Percentiles rank a stretch among this genome's conserved stretches.
These are phyloP conservation scores for Troides helena DNA, from an alignment of 2,888 invertebrate genomes.

Conservation along the genomic window DNA sequence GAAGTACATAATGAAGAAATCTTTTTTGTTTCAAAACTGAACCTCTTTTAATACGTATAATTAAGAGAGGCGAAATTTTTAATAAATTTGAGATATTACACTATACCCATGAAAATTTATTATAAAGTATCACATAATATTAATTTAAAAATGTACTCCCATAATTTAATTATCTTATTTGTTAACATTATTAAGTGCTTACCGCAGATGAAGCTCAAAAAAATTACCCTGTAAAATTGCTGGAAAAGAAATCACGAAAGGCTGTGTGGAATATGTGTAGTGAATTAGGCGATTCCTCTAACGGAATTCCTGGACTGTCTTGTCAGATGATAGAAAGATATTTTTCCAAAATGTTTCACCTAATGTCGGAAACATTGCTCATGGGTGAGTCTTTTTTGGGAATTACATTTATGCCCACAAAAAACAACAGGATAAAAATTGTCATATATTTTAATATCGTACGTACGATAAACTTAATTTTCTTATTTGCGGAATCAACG, in stretches of 20 bases:
- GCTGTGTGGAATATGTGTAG: slow-evolving; percentile 46
- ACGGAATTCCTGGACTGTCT: slow-evolving; percentile 52
- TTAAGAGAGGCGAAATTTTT: too few relatives aligned
- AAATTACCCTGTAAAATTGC: slow-evolving; percentile 32
- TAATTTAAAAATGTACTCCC: not conserved
- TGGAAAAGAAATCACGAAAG: slow-evolving; percentile 38
- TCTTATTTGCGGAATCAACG: too few relatives aligned
- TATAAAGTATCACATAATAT: not conserved
- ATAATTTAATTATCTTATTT: not conserved
- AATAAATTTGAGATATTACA: not conserved
- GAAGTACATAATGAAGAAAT: too few relatives aligned
- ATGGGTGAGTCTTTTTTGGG: not conserved
- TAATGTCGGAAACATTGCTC: slow-evolving; percentile 15
- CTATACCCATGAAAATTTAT: not conserved
- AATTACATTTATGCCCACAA: not conserved
- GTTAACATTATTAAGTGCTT: not conserved
- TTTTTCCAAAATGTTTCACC: slow-evolving; percentile 35
- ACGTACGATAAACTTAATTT: too few relatives aligned
- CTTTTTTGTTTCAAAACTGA: too few relatives aligned
- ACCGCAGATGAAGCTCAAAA: slow-evolving; percentile 9
- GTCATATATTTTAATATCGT: too few relatives aligned
- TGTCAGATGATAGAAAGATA: slow-evolving; percentile 54
- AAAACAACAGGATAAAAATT: not conserved
- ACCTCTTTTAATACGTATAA: too few relatives aligned
- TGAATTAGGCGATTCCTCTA: slow-evolving; percentile 37